Evolutionary conservation across 2,797 vertebrate species (phyloP).

Genomic region (Oreochromis mossambicus): DNA sequence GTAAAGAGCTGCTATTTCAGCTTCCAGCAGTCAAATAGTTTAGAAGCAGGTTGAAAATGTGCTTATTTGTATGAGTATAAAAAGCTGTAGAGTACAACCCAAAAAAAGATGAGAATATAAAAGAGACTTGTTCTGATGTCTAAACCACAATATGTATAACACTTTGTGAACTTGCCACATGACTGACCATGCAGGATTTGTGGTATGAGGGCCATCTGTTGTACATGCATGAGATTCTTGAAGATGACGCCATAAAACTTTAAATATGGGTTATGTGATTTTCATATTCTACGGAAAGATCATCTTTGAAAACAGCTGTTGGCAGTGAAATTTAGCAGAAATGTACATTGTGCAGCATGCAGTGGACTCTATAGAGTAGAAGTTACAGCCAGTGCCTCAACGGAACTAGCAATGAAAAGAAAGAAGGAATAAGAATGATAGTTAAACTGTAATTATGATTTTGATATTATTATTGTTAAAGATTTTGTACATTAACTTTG

Average conservation of each 20-base stretch:
- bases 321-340: neutral
- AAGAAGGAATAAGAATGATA: neutral
- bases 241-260: neutral
- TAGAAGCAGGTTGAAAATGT: neutral
- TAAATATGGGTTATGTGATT: neutral
- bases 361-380: neutral
- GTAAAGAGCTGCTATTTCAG: neutral
- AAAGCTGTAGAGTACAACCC: neutral
- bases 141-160: neutral
- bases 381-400: neutral
- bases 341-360: neutral
- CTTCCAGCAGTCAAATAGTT: neutral
- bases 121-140: neutral
- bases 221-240: neutral
- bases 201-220: conserved; percentile 26
- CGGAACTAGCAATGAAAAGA: neutral
- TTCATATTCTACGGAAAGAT: neutral
- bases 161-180: conserved; percentile 9
- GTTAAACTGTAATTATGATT: neutral
- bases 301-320: neutral
- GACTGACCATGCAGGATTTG: conserved; percentile 41
- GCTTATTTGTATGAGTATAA: neutral
- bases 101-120: conserved; percentile 5
- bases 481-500: neutral
- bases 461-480: neutral